A percentile compares a stretch with the other conserved stretches of the same genome.
Conservation (phyloP, 92 coral and sea anemone genomes). For the Epizoanthus scotinus region DNA sequence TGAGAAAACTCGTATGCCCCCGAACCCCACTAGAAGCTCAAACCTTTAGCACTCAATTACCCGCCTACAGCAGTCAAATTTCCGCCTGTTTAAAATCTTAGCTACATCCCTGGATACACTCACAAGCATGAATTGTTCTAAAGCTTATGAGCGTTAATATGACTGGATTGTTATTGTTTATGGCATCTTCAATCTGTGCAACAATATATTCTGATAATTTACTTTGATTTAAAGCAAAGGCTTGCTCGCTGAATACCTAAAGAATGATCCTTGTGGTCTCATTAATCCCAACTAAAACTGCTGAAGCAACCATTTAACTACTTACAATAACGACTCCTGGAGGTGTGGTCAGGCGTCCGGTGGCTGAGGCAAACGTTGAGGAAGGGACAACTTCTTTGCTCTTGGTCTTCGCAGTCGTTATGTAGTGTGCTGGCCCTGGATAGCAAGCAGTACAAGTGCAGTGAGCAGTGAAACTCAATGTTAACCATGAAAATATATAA, state of each 20-base stretch:
- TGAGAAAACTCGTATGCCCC: too few relatives aligned
- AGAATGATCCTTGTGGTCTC: too few relatives aligned
- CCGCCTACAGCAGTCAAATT: too few relatives aligned
- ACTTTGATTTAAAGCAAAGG: neutral
- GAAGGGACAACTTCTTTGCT: constrained; percentile 67
- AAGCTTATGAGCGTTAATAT: too few relatives aligned
- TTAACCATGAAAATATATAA: too few relatives aligned
- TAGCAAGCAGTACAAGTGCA: neutral
- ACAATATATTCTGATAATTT: neutral
- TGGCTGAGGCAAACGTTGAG: constrained; percentile 90
- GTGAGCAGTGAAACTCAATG: neutral
- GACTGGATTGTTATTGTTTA: too few relatives aligned
- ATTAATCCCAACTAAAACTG: too few relatives aligned
- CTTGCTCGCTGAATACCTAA: neutral
- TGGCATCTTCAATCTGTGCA: neutral
- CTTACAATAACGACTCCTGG: constrained; percentile 83
- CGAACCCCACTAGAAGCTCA: too few relatives aligned
- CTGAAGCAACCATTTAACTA: neutral
- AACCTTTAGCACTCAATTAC: too few relatives aligned
- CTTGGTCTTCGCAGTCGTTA: constrained; percentile 67
- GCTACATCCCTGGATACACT: too few relatives aligned
- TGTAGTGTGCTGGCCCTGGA: constrained; percentile 95
- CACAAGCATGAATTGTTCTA: too few relatives aligned
- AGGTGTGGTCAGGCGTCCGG: constrained; percentile 87
- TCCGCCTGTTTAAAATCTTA: too few relatives aligned